Base-by-base conservation (phyloP, 1,140 invertebrate species). In the Batillaria attramentaria region DNA sequence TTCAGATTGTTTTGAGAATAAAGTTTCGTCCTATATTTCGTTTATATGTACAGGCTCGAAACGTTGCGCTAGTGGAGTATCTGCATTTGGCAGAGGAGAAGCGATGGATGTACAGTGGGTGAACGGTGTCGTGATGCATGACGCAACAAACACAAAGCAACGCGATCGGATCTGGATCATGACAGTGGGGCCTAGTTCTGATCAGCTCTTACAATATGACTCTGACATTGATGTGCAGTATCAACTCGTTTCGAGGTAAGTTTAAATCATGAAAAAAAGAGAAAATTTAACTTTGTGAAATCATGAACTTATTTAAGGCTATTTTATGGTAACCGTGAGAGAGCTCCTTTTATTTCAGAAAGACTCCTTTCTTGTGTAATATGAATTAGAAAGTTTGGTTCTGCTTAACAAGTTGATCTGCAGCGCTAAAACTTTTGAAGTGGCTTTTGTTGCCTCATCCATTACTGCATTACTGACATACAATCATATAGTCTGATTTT, bases 161-260 rank as follows among this genome's bases (percentile, higher is more conserved):
- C 50, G 33, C 18, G 79, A 74, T 13, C 73, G 66, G 50, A 69
- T 78, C 28, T 83, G 75, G 74, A 39, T 83, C n/a, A 83, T 83
- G 76, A 39, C 68, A 0, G 81, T 77, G 1, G 42, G 46, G 4
- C 60, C 65, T 3, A 37, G 37, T 0, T 50, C 65, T 3, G 79
- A 83, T 70, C 75, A 70, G 43, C 65, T 83, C 16, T 10, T 83
- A 28, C 79, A 83, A 60, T 83, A 78, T 60, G 79, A 83, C 37
- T 76, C 76, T 20, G 70, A 78, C 18, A 37, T 78, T 10, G 79
- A 80, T 35, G 37, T 77, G 24, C 46, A 62, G 33, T 80, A 80
- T 57, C 18, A 57, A 1, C 54, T 80, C 3, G 62, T 77, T 10
- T 72, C 68, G 4, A 75, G 73, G 73, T 77, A 31, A 8, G 41